phyloP scores from a whole-genome alignment of 2,113 vertebrate genomes.

The Clupea harengus region DNA sequence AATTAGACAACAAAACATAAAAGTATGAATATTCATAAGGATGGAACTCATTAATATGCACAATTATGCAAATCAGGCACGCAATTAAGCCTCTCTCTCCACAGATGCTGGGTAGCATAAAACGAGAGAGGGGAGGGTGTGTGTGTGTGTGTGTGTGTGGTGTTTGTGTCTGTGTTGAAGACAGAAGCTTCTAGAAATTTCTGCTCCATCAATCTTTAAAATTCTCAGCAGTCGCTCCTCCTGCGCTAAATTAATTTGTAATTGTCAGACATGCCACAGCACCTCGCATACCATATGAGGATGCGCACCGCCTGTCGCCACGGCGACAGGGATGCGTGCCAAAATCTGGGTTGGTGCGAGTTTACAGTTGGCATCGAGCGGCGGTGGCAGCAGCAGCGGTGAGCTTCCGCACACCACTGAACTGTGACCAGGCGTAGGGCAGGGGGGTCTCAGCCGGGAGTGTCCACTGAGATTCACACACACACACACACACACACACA shows the following conservation, averaged over 20 bases:
- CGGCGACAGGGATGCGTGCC: too few species aligned
- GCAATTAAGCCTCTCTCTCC: constrained; percentile 86
- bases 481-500: too few species aligned
- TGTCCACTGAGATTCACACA: too few species aligned
- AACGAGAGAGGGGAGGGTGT: constrained; percentile 26
- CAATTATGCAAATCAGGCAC: constrained; percentile 94
- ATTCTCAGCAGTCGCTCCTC: constrained; percentile 51
- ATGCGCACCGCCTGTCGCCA: too few species aligned
- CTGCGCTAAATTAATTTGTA: constrained; percentile 34
- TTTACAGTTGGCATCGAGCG: too few species aligned
- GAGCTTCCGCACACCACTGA: too few species aligned
- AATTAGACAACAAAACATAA: constrained; percentile 89
- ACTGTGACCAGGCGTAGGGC: too few species aligned
- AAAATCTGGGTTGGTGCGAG: too few species aligned
- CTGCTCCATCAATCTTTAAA: constrained; percentile 67
- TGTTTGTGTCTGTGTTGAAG: constrained; percentile 35
- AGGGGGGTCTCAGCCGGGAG: too few species aligned
- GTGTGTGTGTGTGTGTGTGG: constrained; percentile 24
- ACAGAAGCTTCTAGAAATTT: constrained; percentile 59
- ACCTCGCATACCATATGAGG: neutral
- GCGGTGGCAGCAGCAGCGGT: too few species aligned
- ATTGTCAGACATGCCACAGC: neutral
- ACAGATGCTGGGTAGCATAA: constrained; percentile 64
- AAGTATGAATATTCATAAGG: constrained; percentile 91
- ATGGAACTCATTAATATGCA: constrained; percentile 87